Base-by-base conservation (phyloP, 2,797 vertebrate genomes). In the Gouania willdenowi region DNA sequence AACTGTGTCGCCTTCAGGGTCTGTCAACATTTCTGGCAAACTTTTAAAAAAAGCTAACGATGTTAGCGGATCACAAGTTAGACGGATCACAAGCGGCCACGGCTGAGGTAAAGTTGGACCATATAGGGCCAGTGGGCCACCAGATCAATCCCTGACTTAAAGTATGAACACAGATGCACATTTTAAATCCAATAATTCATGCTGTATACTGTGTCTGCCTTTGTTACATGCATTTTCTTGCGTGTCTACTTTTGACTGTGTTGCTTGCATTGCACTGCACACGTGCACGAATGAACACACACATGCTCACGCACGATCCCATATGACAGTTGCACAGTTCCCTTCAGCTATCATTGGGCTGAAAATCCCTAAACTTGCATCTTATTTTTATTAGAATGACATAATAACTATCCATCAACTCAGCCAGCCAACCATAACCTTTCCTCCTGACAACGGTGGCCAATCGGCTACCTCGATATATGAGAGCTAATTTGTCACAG, bases 381-480 rank as follows among this genome's bases (percentile, higher is more conserved):
- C 58, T 63, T 77, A 69, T 77, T 76, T n/a, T 72, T 75, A 75
- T 76, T 71, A 71, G 67, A 71, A 71, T 34, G 47, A 59, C 65
- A 77, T 76, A 70, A 81, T 77, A 84, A 80, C 67, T 65, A 78
- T 75, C 67, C 75, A 73, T 82, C 73, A 79, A 62, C 48, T 69
- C 55, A 55, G 40, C 43, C 48, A 44, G 68, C 74, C 66, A 73
- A 67, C 65, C 51, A 29, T 65, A 18, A 60, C 46, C 11, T 45
- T 68, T 71, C 60, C 69, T 61, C 57, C 67, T 69, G 67, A 70
- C 38, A 1, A 33, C 39, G 6, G 3, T 67, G 68, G 49, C 81
- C 77, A 80, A 76, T 85, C 27, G 21, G 46, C 55, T 35, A 5
- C 50, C 30, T 46, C 39, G 2, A 60, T 74, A 47, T 60, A 40